A percentile compares a stretch with the other conserved stretches of the same genome.
phyloP scores from a whole-genome alignment of 1,140 invertebrate species.

The Ganaspis sp. region DNA sequence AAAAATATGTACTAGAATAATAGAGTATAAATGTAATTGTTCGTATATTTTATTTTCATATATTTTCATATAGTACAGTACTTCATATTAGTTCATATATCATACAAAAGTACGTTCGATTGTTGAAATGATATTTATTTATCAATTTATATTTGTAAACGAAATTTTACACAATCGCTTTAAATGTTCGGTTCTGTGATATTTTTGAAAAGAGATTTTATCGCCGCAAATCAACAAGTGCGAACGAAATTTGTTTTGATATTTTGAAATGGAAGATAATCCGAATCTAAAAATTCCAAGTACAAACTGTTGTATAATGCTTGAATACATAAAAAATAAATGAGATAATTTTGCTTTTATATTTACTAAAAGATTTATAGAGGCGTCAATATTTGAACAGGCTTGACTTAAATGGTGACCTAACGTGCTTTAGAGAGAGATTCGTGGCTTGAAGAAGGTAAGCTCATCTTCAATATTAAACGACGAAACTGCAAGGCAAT shows the following conservation, averaged over 20 bases:
- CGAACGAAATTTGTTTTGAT: background rate
- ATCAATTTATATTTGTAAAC: too few relatives aligned
- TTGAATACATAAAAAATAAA: conserved; percentile 9
- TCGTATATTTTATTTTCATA: too few relatives aligned
- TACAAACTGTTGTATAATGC: background rate
- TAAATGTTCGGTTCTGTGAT: too few relatives aligned
- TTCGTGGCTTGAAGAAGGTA: conserved; percentile 18
- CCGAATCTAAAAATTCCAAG: background rate
- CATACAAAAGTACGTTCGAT: too few relatives aligned
- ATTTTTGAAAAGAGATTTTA: background rate
- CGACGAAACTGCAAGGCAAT: background rate
- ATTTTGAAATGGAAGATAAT: too few relatives aligned
- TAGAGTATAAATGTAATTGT: too few relatives aligned
- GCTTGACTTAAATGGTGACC: conserved; percentile 7
- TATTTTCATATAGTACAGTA: too few relatives aligned
- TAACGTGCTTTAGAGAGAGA: conserved; percentile 21
- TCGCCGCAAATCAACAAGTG: too few relatives aligned
- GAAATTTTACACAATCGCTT: too few relatives aligned
- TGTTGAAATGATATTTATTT: too few relatives aligned
- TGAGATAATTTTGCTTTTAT: conserved; percentile 17
- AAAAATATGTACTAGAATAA: too few relatives aligned
- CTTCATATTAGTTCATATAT: too few relatives aligned
- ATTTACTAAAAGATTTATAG: conserved; percentile 14
- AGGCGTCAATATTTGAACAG: conserved; percentile 20
- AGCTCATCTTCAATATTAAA: conserved; percentile 25